These are phyloP conservation scores for Copidosoma floridanum DNA, from an alignment of 1,140 invertebrate genomes.

Conservation along the genomic window DNA sequence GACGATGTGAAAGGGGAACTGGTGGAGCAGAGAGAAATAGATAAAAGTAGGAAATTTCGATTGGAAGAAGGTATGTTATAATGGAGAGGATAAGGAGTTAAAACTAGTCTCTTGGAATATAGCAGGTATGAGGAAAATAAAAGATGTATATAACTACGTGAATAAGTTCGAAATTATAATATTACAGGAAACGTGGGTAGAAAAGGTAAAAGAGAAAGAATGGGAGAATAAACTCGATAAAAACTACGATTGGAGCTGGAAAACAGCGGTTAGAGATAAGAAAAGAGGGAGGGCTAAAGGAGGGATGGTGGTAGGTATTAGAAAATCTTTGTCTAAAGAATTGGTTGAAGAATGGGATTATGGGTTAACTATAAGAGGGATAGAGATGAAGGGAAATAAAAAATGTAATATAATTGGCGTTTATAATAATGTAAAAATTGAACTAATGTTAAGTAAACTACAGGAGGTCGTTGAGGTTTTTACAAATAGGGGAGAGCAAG, in stretches of 20 bases:
- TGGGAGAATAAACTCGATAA: not conserved
- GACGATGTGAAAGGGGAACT: not conserved
- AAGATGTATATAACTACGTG: not conserved
- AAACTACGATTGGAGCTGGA: constrained; percentile 11
- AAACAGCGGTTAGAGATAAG: not conserved
- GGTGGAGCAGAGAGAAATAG: no score
- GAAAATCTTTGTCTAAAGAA: not conserved
- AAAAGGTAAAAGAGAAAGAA: not conserved
- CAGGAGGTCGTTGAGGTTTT: not conserved
- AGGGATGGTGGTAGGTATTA: constrained; percentile 10
- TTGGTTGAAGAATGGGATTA: constrained; percentile 9
- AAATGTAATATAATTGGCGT: not conserved
- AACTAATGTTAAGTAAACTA: not conserved
- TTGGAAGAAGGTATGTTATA: no score
- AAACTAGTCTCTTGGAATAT: constrained; percentile 17
- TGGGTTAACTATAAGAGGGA: not conserved
- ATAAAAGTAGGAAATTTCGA: no score
- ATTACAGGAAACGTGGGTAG: constrained; percentile 25
- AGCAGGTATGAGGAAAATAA: constrained; percentile 11
- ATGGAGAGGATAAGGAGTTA: not conserved
- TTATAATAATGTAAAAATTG: not conserved
- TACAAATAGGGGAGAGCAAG: not conserved
- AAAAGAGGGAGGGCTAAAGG: constrained; percentile 13
- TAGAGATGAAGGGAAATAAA: not conserved
- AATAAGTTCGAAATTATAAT: constrained; percentile 12